phyloP scores from a whole-genome alignment of 2,113 vertebrate genomes.

The Phalacrocorax carbo region DNA sequence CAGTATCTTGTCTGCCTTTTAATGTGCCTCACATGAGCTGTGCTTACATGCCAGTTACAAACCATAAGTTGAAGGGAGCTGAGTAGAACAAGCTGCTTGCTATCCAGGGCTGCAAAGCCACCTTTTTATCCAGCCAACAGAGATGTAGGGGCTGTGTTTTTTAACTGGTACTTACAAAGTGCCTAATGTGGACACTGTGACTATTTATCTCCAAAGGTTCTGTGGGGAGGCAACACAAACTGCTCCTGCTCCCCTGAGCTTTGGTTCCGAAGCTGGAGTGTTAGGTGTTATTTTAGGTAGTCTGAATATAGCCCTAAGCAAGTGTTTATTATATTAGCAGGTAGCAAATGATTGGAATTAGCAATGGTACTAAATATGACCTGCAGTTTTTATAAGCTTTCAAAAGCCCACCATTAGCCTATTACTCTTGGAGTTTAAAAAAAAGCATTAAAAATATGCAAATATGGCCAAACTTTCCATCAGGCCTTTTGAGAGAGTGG shows the following conservation, averaged over 20 bases:
- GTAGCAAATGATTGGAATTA: background rate
- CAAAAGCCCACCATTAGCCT: background rate
- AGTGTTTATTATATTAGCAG: slow-evolving; percentile 10
- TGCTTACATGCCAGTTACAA: background rate
- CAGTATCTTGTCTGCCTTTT: background rate
- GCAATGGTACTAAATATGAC: background rate
- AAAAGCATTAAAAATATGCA: background rate
- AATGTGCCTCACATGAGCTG: background rate
- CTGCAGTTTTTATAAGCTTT: background rate
- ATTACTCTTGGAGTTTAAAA: background rate
- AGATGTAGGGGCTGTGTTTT: background rate
- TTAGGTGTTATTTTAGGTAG: slow-evolving; percentile 15
- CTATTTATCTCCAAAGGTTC: background rate
- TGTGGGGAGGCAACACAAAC: background rate
- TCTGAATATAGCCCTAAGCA: background rate
- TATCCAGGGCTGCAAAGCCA: background rate
- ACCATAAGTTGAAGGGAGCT: background rate
- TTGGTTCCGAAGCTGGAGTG: background rate
- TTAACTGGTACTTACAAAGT: background rate
- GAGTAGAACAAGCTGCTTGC: background rate
- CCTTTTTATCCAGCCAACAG: background rate
- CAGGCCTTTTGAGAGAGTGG: background rate
- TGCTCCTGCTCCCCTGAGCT: background rate
- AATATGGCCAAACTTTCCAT: background rate
- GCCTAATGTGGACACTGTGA: background rate